phyloP scores from a whole-genome alignment of 2,888 invertebrate genomes.

The Drosophila suboccidentalis region DNA sequence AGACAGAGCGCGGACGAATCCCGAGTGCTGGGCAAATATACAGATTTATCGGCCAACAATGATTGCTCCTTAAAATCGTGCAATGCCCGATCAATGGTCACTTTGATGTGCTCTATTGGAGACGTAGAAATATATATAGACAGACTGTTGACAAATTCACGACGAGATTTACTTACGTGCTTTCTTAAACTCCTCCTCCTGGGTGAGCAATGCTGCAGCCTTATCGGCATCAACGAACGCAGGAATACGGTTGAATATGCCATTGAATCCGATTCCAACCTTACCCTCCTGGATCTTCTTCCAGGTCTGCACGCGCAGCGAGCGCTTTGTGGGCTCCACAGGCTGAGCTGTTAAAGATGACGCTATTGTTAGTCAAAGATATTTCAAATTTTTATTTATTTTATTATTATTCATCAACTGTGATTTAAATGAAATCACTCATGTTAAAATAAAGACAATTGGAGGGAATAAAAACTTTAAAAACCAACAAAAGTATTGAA shows the following conservation, averaged over 20 bases:
- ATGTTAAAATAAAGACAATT: not conserved
- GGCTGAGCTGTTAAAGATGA: constrained; percentile 76
- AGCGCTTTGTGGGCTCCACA: constrained; percentile 89
- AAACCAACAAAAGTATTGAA: not conserved
- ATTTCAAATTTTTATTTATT: not conserved
- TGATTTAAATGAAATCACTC: not conserved
- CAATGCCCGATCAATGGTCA: constrained; percentile 94
- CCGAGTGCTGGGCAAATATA: constrained; percentile 92
- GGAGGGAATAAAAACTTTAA: not conserved
- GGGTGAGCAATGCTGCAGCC: constrained; percentile 90
- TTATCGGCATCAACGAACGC: constrained; percentile 91
- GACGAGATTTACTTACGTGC: constrained; percentile 86
- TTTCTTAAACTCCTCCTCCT: constrained; percentile 91
- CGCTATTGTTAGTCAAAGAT: constrained; percentile 4
- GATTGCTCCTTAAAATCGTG: constrained; percentile 89
- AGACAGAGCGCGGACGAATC: constrained; percentile 91
- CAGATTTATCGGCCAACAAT: constrained; percentile 89
- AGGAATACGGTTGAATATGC: constrained; percentile 92
- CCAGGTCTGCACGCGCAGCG: constrained; percentile 92
- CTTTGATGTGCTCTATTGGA: constrained; percentile 86
- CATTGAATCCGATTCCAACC: constrained; percentile 88
- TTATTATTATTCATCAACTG: no score
- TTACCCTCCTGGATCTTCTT: constrained; percentile 91
- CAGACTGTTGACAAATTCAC: no score
- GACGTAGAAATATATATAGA: not conserved